Base-by-base conservation (phyloP, 1,140 invertebrate species). In the Brevipalpus yothersi region DNA sequence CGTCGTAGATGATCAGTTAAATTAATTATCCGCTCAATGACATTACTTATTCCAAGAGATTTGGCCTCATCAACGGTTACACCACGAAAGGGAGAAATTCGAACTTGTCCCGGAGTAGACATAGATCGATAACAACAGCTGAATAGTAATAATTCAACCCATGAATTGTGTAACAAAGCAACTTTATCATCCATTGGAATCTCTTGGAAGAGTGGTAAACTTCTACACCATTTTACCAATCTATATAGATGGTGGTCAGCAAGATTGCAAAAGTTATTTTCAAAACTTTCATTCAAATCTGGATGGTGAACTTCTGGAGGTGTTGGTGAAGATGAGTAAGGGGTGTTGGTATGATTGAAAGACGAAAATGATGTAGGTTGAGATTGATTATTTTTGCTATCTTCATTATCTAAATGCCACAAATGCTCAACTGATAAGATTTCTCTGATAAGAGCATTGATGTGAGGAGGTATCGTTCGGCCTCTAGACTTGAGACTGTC, bases 181-280 rank as follows among this genome's bases (percentile, higher is more conserved):
- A 93, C 95, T 74, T 95, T 91, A 76, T 97, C 91, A 73, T 93
- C 88, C 67, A 90, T 89, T 83, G 86, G 68, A 66, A 96, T 94
- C 72, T 92, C 87, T 69, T 91, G 89, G 71, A 97, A 95, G 5
- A 95, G 78, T 12, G 91, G 91, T 68, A 96, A 73, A 72, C 88
- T 92, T 71, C 95, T 89, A 73, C 91, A 94, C 92, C 92, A 97
- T 69, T 93, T 91, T 58, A 97, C 92, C 65, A 97, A 91, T 75
- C 94, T 93, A 70, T 95, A 95, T 1, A 97, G 78, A 42, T 90
- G 74, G 71, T 93, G 84, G 72, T 96, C 92, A 45, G 90, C 89
- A 60, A 95, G 89, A 69, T 86, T 84, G 74, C 86, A 90, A 65
- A 91, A 74, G 70, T 86, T 72, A 89, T 51, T 59, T 43, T 60